Base-by-base conservation (phyloP, 2,113 vertebrate species). In the Solea solea region DNA sequence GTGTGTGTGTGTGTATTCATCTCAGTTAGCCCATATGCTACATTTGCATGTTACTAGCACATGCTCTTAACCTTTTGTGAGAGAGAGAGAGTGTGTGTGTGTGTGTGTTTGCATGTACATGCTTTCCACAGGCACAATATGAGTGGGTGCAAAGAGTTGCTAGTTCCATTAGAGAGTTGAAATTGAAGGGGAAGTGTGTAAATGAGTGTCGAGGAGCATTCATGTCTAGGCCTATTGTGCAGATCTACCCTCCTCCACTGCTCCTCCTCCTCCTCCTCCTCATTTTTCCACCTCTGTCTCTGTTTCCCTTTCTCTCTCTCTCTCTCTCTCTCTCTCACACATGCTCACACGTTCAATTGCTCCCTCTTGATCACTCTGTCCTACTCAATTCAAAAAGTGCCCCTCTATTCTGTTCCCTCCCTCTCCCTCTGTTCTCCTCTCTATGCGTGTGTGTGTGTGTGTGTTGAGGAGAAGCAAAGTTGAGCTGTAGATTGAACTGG, bases 131-230 rank as follows among this genome's bases (percentile, higher is more conserved):
- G 86, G 85, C 73, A 49, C 72, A 72, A 66, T 67, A 74, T 34
- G 82, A 85, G 85, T 84, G 84, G 78, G 79, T 78, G 79, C 63
- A 0, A 65, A 78, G 74, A 85, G 76, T 80, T 69, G 69, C 82
- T 84, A 79, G 67, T 86, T 84, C 80, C 83, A 91, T 92, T 92
- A 90, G 85, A 85, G 89, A 88, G 78, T 89, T 84, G 85, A 90
- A 89, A 92, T 91, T 89, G 91, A 90, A 88, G 86, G 80, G 84
- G 88, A 88, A 89, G 88, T 92, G 87, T 87, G 81, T 86, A 89
- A 89, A 87, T 69, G 84, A 89, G 81, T 84, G 83, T 90, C 72
- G 83, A 83, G 74, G 76, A 87, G 88, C 90, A 87, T 92, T 92
- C 87, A 88, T 83, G 86, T 89, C 82, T 75, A 63, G 85, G 88